A percentile compares a stretch with the other conserved stretches of the same genome.
These are phyloP conservation scores for Reticulitermes lucifugus DNA, from an alignment of 2,888 invertebrate species.

Conservation along the genomic window DNA sequence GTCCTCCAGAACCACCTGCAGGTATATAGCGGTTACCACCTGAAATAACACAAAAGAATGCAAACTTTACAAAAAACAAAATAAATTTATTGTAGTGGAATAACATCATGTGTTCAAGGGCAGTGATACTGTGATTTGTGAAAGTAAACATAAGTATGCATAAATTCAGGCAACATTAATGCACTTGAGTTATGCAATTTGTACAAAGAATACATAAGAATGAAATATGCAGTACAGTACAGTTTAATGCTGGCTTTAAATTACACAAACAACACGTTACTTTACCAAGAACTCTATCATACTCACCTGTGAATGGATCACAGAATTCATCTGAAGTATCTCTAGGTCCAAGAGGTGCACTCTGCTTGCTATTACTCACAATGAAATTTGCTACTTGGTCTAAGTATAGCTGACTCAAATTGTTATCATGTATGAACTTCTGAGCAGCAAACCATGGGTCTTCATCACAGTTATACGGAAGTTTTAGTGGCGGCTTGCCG, in stretches of 20 bases:
- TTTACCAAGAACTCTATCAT: slow-evolving; percentile 44
- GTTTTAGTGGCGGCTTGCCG: slow-evolving; percentile 85
- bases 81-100: too few relatives aligned
- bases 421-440: slow-evolving; percentile 86
- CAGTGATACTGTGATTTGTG: too few relatives aligned
- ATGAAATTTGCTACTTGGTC: slow-evolving; percentile 95
- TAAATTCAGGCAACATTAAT: too few relatives aligned
- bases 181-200: too few relatives aligned
- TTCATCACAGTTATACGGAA: slow-evolving; percentile 90
- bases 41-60: slow-evolving; percentile 59
- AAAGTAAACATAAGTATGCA: too few relatives aligned
- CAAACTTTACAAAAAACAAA: too few relatives aligned
- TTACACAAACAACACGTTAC: not conserved
- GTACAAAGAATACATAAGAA: too few relatives aligned
- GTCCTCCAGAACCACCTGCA: slow-evolving; percentile 9
- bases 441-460: slow-evolving; percentile 95
- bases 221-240: too few relatives aligned
- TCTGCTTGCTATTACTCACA: slow-evolving; percentile 75
- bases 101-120: too few relatives aligned
- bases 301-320: slow-evolving; percentile 72
- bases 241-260: too few relatives aligned
- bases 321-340: slow-evolving; percentile 59
- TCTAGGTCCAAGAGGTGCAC: slow-evolving; percentile 55
- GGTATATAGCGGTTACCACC: slow-evolving; percentile 58
- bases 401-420: slow-evolving; percentile 86